These are phyloP conservation scores for Pristionchus arcanus DNA, from an alignment of 2,888 invertebrate genomes.

Conservation along the genomic window DNA sequence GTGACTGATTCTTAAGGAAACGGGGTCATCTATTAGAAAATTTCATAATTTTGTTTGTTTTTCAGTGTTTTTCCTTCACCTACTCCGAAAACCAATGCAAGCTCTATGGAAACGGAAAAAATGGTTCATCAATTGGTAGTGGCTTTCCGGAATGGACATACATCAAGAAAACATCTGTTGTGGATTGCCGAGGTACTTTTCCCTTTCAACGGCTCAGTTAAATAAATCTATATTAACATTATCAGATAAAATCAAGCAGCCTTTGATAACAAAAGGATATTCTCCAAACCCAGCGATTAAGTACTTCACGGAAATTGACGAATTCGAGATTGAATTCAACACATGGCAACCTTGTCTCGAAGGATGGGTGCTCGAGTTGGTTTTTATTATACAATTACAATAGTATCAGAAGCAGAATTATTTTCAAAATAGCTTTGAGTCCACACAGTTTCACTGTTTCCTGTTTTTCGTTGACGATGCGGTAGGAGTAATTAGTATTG, in stretches of 20 bases:
- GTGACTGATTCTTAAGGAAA: no score
- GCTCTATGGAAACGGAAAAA: not conserved
- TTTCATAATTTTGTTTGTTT: no score
- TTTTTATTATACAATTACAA: no score
- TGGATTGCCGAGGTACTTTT: not conserved
- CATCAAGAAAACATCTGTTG: not conserved
- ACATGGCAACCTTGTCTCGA: not conserved
- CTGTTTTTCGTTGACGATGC: no score
- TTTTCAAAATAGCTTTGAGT: no score
- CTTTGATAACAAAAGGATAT: not conserved
- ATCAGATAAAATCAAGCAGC: not conserved
- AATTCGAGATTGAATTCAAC: not conserved
- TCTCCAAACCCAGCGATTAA: not conserved
- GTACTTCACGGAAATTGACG: not conserved
- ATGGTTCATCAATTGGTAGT: not conserved
- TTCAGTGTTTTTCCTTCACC: no score
- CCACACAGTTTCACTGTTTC: no score
- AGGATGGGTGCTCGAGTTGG: not conserved
- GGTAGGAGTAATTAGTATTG: no score
- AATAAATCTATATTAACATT: not conserved
- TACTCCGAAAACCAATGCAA: no score
- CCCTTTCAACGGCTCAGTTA: not conserved
- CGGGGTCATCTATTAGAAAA: no score
- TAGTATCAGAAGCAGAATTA: no score
- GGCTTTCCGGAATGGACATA: not conserved